Conservation (phyloP, 1,140 invertebrate genomes). For the Halyomorpha halys region DNA sequence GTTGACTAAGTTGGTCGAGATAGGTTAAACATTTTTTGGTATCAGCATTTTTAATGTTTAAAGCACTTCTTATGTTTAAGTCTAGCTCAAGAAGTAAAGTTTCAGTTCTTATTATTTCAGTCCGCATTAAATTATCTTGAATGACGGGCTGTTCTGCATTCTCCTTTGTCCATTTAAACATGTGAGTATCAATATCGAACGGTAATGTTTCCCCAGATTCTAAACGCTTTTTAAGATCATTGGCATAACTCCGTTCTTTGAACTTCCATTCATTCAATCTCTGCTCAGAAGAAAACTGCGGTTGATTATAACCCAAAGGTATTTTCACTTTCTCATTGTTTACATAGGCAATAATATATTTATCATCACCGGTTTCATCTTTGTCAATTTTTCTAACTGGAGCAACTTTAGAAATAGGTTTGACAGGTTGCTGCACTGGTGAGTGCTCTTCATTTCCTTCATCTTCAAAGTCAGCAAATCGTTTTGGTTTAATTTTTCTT, state of each 20-base stretch:
- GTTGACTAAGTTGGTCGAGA: slow-evolving; percentile 49
- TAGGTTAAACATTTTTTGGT: slow-evolving; percentile 48
- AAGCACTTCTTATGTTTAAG: slow-evolving; percentile 56
- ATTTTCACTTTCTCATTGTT: slow-evolving; percentile 48
- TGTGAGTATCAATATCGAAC: slow-evolving; percentile 44
- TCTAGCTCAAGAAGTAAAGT: slow-evolving; percentile 61
- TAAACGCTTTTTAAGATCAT: slow-evolving; percentile 46
- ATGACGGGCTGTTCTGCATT: slow-evolving; percentile 24
- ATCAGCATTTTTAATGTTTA: slow-evolving; percentile 53
- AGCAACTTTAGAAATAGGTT: background rate
- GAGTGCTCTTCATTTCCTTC: slow-evolving; percentile 8
- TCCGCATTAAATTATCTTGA: slow-evolving; percentile 21
- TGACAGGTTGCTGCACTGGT: background rate
- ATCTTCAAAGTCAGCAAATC: slow-evolving; percentile 29
- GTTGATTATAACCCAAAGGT: slow-evolving; percentile 42
- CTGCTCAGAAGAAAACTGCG: slow-evolving; percentile 40
- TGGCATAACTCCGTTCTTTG: slow-evolving; percentile 44
- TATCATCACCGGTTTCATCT: background rate
- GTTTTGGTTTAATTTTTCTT: slow-evolving; percentile 61
- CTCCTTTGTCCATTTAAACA: slow-evolving; percentile 40
- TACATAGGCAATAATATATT: slow-evolving; percentile 30
- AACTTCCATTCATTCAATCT: slow-evolving; percentile 48
- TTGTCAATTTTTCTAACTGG: slow-evolving; percentile 5
- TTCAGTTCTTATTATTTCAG: slow-evolving; percentile 42
- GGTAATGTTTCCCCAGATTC: slow-evolving; percentile 49